Percentiles rank a stretch among this genome's conserved stretches.
Evolutionary conservation across 2,888 invertebrate species (phyloP).

Genomic region (Polietes domitor): DNA sequence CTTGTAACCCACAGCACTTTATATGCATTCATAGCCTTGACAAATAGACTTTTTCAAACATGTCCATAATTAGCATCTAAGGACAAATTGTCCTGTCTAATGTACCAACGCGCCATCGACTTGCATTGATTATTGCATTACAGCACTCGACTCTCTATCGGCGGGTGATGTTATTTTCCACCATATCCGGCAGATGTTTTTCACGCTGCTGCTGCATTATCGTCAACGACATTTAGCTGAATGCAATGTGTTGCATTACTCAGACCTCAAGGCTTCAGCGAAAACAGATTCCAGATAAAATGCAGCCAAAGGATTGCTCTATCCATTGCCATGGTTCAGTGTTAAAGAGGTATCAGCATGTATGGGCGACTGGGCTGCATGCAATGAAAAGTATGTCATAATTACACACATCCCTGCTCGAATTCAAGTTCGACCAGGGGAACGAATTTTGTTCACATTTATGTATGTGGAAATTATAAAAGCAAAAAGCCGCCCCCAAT

Average conservation of each 20-base stretch:
- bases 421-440: too few relatives aligned
- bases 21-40: not conserved
- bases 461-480: too few relatives aligned
- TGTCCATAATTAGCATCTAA: not conserved
- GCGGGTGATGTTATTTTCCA: not conserved
- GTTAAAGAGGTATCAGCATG: not conserved
- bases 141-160: not conserved
- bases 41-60: not conserved
- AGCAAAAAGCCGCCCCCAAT: too few relatives aligned
- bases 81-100: not conserved
- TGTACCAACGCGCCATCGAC: not conserved
- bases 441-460: too few relatives aligned
- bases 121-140: conserved; percentile 1
- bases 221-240: not conserved
- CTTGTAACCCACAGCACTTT: not conserved
- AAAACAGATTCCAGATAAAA: not conserved
- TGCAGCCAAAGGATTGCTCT: not conserved
- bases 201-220: not conserved
- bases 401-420: too few relatives aligned
- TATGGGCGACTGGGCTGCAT: too few relatives aligned
- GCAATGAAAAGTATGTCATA: too few relatives aligned
- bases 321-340: not conserved
- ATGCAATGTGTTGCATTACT: not conserved
- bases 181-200: not conserved
- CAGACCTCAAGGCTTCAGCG: not conserved